Evolutionary conservation across 2,888 invertebrate species (phyloP).

Genomic region (Trichacis sp.): DNA sequence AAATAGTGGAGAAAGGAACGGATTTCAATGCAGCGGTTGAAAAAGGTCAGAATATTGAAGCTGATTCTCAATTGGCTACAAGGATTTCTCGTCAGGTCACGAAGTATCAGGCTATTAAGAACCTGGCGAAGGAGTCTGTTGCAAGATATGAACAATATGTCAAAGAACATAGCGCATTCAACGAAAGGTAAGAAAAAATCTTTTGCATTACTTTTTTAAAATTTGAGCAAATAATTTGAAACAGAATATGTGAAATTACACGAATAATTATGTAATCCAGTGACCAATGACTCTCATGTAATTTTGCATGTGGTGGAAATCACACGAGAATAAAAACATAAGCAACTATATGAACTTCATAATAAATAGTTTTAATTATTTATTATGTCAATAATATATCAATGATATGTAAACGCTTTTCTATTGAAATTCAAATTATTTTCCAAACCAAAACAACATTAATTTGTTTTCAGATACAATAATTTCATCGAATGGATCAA

Average conservation of each 20-base stretch:
- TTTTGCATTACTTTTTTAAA: background rate
- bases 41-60: slow-evolving; percentile 79
- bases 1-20: slow-evolving; percentile 76
- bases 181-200: slow-evolving; percentile 73
- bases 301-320: too few relatives aligned
- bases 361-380: too few relatives aligned
- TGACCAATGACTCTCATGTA: too few relatives aligned
- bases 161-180: slow-evolving; percentile 85
- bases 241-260: too few relatives aligned
- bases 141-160: slow-evolving; percentile 86
- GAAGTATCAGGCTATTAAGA: slow-evolving; percentile 85
- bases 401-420: too few relatives aligned
- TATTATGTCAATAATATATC: too few relatives aligned
- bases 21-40: slow-evolving; percentile 79
- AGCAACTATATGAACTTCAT: too few relatives aligned
- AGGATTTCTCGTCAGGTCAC: slow-evolving; percentile 84
- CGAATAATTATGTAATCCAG: too few relatives aligned
- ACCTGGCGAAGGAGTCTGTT: slow-evolving; percentile 85
- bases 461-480: slow-evolving; percentile 72
- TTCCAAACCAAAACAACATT: background rate
- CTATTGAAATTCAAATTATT: too few relatives aligned
- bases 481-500: slow-evolving; percentile 83
- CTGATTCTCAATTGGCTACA: slow-evolving; percentile 80
- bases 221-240: background rate
- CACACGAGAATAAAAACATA: too few relatives aligned